These are phyloP conservation scores for Lottia scabra DNA, from an alignment of 2,888 invertebrate species.

Conservation along the genomic window DNA sequence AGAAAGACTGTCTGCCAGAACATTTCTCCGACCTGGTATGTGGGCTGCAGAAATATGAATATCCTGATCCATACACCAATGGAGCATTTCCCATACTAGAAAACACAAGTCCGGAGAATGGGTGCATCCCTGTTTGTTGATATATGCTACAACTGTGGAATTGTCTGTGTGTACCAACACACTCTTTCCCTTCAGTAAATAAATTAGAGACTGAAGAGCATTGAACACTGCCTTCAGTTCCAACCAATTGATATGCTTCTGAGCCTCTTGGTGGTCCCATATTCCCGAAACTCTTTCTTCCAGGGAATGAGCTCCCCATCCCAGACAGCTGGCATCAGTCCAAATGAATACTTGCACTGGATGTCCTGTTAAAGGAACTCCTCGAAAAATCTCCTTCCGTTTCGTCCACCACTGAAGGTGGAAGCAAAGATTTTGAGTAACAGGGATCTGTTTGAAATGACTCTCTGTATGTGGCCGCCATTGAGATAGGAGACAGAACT, in stretches of 20 bases:
- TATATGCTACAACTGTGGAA: not conserved
- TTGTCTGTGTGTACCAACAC: conserved; percentile 1
- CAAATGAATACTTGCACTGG: not conserved
- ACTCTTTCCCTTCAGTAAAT: not conserved
- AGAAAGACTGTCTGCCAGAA: not conserved
- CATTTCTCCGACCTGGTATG: not conserved
- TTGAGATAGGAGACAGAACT: too few relatives aligned
- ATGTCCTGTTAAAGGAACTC: not conserved
- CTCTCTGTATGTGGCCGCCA: not conserved
- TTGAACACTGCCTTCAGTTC: not conserved
- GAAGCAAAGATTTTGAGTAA: not conserved
- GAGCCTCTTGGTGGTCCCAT: not conserved
- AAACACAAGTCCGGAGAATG: not conserved
- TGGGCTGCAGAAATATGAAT: not conserved
- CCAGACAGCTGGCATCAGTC: not conserved
- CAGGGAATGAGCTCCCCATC: not conserved
- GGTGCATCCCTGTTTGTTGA: not conserved
- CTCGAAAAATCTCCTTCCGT: not conserved
- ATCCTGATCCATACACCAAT: conserved; percentile 1
- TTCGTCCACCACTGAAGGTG: not conserved
- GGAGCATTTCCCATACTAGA: not conserved
- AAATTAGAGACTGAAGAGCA: not conserved
- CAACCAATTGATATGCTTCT: not conserved
- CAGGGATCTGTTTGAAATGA: not conserved
- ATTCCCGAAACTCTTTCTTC: not conserved